Evolutionary conservation across 2,113 vertebrate genomes (phyloP).

Genomic region (Clinocottus analis): DNA sequence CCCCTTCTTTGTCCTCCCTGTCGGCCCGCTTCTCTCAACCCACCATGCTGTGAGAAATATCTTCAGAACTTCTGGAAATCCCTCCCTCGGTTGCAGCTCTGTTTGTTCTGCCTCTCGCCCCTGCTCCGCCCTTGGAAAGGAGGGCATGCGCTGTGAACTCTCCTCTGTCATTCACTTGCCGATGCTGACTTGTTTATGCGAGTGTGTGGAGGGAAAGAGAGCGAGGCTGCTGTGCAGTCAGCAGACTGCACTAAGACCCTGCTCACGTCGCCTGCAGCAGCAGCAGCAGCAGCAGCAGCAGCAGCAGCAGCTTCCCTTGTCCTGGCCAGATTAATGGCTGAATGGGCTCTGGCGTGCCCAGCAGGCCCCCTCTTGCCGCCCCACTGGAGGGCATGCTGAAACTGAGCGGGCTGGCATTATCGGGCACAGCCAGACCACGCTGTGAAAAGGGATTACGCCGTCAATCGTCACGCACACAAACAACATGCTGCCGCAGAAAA

Average conservation of each 20-base stretch:
- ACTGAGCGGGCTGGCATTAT: conserved; percentile 82
- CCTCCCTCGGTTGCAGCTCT: conserved; percentile 54
- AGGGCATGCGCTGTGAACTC: conserved; percentile 58
- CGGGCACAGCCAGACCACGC: conserved; percentile 81
- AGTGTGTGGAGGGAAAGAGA: conserved; percentile 44
- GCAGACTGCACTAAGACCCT: conserved; percentile 77
- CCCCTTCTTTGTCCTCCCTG: conserved; percentile 54
- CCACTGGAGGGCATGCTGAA: conserved; percentile 79
- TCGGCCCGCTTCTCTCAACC: conserved; percentile 49
- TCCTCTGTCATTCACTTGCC: conserved; percentile 66
- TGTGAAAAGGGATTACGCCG: conserved; percentile 84
- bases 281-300: conserved; percentile 63
- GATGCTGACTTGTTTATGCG: conserved; percentile 58
- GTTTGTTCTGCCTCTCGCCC: conserved; percentile 56
- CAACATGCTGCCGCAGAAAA: conserved; percentile 74
- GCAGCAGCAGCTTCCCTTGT: conserved; percentile 76
- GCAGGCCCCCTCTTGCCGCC: conserved; percentile 71
- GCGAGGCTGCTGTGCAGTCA: conserved; percentile 73
- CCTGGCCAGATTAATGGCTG: conserved; percentile 80
- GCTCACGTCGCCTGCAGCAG: conserved; percentile 74
- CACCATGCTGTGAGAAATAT: conserved; percentile 55
- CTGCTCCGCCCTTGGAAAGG: conserved; percentile 55
- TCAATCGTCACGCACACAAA: conserved; percentile 79
- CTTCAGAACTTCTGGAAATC: conserved; percentile 60
- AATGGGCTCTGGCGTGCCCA: conserved; percentile 77